phyloP scores from a whole-genome alignment of 2,797 vertebrate species.

The Chaetophractus vellerosus region DNA sequence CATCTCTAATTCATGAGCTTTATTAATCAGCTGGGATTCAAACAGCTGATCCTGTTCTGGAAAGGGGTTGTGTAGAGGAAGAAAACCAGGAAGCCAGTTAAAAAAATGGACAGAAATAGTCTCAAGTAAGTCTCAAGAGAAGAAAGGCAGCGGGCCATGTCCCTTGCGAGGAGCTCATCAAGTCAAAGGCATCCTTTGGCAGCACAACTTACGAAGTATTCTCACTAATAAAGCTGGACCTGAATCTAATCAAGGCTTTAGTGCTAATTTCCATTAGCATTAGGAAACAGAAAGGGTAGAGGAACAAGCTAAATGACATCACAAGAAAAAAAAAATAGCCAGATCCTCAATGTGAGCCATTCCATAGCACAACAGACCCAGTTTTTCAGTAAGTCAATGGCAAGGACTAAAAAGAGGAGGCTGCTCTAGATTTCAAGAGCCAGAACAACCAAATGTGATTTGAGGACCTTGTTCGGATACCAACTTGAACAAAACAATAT shows the following conservation, averaged over 20 bases:
- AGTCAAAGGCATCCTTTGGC: background rate
- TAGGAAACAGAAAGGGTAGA: background rate
- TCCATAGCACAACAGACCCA: background rate
- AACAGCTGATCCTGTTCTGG: conserved; percentile 26
- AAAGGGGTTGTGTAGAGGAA: background rate
- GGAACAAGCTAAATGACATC: background rate
- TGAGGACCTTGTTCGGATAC: background rate
- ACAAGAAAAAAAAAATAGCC: background rate
- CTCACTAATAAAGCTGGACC: background rate
- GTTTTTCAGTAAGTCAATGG: background rate
- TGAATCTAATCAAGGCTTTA: background rate
- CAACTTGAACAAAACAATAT: conserved; percentile 46
- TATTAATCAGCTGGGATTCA: conserved; percentile 30
- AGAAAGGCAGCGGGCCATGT: background rate
- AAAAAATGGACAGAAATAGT: background rate
- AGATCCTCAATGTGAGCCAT: background rate
- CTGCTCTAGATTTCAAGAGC: background rate
- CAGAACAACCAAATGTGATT: background rate
- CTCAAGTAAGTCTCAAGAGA: background rate
- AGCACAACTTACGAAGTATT: background rate
- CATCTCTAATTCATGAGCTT: conserved; percentile 36
- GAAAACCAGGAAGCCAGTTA: background rate
- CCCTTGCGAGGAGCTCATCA: background rate
- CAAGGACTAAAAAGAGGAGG: background rate
- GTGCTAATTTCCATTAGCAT: background rate